These are phyloP conservation scores for Tachypleus tridentatus DNA, from an alignment of 1,140 invertebrate species.

Conservation along the genomic window DNA sequence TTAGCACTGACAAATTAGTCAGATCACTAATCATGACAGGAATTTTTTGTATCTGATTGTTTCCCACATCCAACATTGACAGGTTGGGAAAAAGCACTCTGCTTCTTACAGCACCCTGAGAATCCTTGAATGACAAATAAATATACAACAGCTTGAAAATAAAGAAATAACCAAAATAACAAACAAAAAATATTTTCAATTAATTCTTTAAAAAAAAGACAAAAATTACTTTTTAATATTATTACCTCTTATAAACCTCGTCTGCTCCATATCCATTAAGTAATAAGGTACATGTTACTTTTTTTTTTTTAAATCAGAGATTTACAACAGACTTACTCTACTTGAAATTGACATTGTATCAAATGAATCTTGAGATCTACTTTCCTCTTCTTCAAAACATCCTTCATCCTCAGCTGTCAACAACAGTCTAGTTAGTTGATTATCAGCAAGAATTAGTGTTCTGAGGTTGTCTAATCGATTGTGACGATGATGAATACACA, in stretches of 20 bases:
- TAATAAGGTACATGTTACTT: no score
- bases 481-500: conserved; percentile 68
- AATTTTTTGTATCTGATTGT: conserved; percentile 67
- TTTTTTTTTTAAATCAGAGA: neutral
- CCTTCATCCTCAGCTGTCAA: conserved; percentile 54
- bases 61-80: conserved; percentile 87
- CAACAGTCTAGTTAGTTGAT: conserved; percentile 61
- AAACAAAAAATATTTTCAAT: neutral
- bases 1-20: conserved; percentile 80
- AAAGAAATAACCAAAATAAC: neutral
- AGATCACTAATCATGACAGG: conserved; percentile 76
- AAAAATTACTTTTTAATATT: neutral
- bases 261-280: neutral
- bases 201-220: neutral
- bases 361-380: conserved; percentile 15
- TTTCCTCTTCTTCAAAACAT: conserved; percentile 18
- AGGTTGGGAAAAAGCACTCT: conserved; percentile 81
- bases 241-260: neutral
- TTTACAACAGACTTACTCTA: conserved; percentile 8
- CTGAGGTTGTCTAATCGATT: conserved; percentile 61
- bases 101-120: conserved; percentile 23
- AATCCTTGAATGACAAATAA: conserved; percentile 11
- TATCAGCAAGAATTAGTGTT: conserved; percentile 74
- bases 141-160: conserved; percentile 1
- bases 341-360: conserved; percentile 14